phyloP scores from a whole-genome alignment of 2,113 vertebrate species.

The Aldabrachelys gigantea region DNA sequence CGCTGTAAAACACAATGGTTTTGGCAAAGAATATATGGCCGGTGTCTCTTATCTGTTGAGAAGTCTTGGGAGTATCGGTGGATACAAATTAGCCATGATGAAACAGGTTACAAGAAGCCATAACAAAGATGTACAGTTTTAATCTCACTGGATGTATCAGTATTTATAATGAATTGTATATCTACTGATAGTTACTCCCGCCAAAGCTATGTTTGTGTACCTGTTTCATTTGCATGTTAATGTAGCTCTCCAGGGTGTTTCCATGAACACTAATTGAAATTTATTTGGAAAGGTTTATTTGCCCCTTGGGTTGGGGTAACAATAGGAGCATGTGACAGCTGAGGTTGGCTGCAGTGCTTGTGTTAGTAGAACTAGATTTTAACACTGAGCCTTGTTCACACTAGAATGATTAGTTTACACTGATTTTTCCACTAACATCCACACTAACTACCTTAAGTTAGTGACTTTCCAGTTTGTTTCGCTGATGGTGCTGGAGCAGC shows the following conservation, averaged over 20 bases:
- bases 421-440: background rate
- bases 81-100: background rate
- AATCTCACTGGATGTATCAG: slow-evolving; percentile 24
- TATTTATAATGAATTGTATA: slow-evolving; percentile 55
- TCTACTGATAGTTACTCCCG: slow-evolving; percentile 41
- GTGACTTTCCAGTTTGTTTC: background rate
- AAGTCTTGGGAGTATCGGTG: background rate
- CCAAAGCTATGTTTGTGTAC: slow-evolving; percentile 38
- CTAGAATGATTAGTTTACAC: background rate
- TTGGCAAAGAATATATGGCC: background rate
- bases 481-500: background rate
- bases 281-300: slow-evolving; percentile 60
- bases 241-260: slow-evolving; percentile 58
- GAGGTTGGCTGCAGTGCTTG: background rate
- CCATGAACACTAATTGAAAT: slow-evolving; percentile 65
- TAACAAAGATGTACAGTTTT: background rate
- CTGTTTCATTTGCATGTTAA: slow-evolving; percentile 62
- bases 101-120: background rate
- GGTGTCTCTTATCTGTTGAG: background rate
- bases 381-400: background rate
- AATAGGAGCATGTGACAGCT: background rate
- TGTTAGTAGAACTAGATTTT: background rate
- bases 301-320: slow-evolving; percentile 45
- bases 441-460: background rate
- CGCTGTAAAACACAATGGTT: background rate